A percentile compares a stretch with the other conserved stretches of the same genome.
Conservation (phyloP, 1,140 invertebrate species). For the Cryptotermes secundus region DNA sequence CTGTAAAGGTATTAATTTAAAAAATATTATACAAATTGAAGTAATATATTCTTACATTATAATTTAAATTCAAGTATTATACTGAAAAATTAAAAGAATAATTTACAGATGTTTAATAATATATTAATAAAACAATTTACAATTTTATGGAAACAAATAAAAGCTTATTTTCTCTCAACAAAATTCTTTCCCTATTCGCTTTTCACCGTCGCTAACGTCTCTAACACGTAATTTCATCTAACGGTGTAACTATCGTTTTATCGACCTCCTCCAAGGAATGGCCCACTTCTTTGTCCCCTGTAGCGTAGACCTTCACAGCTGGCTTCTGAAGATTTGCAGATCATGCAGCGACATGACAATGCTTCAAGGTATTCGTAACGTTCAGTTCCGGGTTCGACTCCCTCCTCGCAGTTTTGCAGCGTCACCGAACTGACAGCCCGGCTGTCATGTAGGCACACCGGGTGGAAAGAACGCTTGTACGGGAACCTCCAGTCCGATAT, state of each 20-base stretch:
- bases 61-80: not conserved
- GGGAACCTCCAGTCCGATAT: conserved; percentile 85
- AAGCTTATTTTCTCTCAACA: not conserved
- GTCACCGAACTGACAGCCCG: conserved; percentile 54
- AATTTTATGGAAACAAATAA: not conserved
- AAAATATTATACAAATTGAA: not conserved
- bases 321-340: conserved; percentile 54
- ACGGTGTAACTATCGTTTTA: not conserved
- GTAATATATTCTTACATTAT: not conserved
- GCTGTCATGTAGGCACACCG: conserved; percentile 76
- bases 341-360: conserved; percentile 58
- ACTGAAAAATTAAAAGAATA: not conserved
- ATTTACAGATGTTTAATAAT: not conserved
- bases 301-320: conserved; percentile 57
- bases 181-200: no score
- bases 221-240: not conserved
- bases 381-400: conserved; percentile 55
- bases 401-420: conserved; percentile 64
- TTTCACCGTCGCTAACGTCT: no score
- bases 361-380: conserved; percentile 65
- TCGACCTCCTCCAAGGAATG: not conserved
- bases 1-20: not conserved
- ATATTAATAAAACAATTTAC: not conserved
- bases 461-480: conserved; percentile 78
- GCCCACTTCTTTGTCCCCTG: conserved; percentile 40